A percentile compares a stretch with the other conserved stretches of the same genome.
phyloP scores from a whole-genome alignment of 2,797 vertebrate genomes.

The Sarcophilus harrisii region DNA sequence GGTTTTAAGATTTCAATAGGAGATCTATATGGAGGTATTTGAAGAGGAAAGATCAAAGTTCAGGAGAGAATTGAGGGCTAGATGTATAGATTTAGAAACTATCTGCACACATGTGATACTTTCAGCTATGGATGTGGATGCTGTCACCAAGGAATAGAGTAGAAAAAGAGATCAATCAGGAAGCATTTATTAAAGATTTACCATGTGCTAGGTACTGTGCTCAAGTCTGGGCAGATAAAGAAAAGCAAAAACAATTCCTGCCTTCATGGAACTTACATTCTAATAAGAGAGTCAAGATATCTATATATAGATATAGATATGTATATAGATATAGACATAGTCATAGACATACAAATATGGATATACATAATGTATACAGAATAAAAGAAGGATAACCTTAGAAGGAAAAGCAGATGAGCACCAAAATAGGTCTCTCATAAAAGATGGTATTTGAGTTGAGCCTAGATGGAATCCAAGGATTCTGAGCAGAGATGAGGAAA shows the following conservation, averaged over 20 bases:
- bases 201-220: too few relatives aligned
- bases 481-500: not conserved
- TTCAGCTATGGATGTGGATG: not conserved
- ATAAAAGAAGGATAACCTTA: not conserved
- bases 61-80: not conserved
- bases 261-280: not conserved
- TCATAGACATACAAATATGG: not conserved
- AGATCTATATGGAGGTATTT: not conserved
- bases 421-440: not conserved
- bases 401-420: not conserved
- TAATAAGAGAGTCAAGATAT: not conserved
- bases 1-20: not conserved
- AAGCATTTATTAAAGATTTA: not conserved
- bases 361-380: not conserved
- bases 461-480: not conserved
- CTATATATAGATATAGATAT: not conserved
- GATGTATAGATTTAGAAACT: not conserved
- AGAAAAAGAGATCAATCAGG: not conserved
- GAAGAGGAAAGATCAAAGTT: not conserved
- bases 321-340: not conserved
- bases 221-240: too few relatives aligned
- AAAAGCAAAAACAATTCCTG: too few relatives aligned
- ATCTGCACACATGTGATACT: not conserved
- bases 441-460: not conserved
- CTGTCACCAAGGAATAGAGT: not conserved